These are phyloP conservation scores for Falco rusticolus DNA, from an alignment of 2,797 vertebrate species.

Conservation along the genomic window DNA sequence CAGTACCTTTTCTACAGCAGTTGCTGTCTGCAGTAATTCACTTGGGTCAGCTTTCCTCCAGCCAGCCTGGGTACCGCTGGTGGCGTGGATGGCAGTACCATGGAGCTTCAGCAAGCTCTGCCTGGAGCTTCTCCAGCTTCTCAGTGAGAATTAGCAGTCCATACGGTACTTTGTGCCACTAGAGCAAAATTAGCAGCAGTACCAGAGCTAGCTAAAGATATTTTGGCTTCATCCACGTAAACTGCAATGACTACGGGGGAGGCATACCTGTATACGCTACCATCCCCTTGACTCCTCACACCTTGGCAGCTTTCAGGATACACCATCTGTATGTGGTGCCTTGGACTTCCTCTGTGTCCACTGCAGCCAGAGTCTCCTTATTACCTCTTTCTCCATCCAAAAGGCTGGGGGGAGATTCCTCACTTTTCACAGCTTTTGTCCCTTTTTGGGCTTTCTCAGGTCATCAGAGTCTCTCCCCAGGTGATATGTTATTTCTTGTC, in stretches of 20 bases:
- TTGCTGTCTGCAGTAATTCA: neutral
- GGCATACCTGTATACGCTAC: neutral
- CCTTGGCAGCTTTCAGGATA: neutral
- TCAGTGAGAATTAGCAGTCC: neutral
- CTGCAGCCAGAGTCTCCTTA: neutral
- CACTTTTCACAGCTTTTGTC: neutral
- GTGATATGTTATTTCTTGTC: neutral
- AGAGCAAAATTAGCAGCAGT: neutral
- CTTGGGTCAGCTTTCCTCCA: neutral
- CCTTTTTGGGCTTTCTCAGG: neutral
- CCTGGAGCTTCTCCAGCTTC: neutral
- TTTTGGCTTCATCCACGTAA: neutral
- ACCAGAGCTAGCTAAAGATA: neutral
- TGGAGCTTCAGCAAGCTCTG: neutral
- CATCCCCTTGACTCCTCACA: neutral
- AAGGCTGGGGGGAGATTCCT: neutral
- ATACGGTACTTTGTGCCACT: neutral
- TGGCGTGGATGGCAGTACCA: neutral
- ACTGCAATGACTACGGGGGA: neutral
- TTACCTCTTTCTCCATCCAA: neutral
- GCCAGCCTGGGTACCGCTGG: neutral
- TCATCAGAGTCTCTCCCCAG: neutral
- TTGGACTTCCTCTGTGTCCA: neutral
- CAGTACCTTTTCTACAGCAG: neutral
- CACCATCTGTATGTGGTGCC: neutral